A percentile compares a stretch with the other conserved stretches of the same genome.
These are phyloP conservation scores for Drosophila punjabiensis DNA, from an alignment of 1,140 invertebrate species.

Conservation along the genomic window DNA sequence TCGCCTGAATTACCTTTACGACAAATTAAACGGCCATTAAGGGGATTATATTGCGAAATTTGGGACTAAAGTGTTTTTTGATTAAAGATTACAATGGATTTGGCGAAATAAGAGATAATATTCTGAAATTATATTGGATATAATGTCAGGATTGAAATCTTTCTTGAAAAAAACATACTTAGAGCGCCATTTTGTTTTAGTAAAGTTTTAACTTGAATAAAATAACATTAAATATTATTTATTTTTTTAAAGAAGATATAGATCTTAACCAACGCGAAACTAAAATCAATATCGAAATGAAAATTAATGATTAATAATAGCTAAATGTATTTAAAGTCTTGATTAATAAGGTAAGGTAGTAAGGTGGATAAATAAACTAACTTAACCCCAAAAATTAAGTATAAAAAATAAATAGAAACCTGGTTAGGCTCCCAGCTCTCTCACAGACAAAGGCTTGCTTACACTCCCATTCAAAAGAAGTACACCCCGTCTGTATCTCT, in stretches of 20 bases:
- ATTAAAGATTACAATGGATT: not conserved
- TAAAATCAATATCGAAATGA: no score
- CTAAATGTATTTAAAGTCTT: no score
- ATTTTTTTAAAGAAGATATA: no score
- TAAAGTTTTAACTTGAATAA: no score
- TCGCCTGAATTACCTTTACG: slow-evolving; percentile 37
- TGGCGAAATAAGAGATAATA: not conserved
- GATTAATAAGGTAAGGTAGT: no score
- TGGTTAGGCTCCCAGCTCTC: not conserved
- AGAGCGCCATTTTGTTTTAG: no score
- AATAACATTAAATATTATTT: no score
- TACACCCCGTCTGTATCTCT: not conserved
- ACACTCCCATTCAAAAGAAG: not conserved
- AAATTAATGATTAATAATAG: no score
- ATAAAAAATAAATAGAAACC: not conserved
- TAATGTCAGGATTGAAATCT: no score
- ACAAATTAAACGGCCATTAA: slow-evolving; percentile 26
- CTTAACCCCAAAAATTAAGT: not conserved
- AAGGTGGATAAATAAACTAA: no score
- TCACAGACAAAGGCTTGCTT: slow-evolving; percentile 4
- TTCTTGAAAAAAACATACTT: no score
- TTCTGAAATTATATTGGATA: not conserved
- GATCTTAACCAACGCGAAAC: no score
- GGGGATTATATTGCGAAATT: not conserved
- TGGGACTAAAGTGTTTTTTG: not conserved